These are phyloP conservation scores for Myrmophylax atrothorax DNA, from an alignment of 2,113 vertebrate species.

Conservation along the genomic window DNA sequence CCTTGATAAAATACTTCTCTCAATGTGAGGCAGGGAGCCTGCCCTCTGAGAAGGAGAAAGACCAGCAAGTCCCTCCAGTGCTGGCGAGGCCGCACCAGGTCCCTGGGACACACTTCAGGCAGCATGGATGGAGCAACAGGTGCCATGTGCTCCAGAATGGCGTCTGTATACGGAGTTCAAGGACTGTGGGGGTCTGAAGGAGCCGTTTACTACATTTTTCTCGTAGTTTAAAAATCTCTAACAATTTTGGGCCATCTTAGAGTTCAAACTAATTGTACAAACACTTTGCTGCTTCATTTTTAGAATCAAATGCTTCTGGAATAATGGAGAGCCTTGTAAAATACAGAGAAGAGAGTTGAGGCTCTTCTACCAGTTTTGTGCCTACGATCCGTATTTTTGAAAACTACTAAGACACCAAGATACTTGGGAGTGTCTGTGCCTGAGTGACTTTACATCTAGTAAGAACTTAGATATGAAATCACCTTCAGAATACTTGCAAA, in stretches of 20 bases:
- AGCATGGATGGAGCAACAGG: accelerated
- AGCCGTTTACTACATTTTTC: neutral
- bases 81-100: neutral
- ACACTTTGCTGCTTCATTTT: neutral
- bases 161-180: accelerated
- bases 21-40: neutral
- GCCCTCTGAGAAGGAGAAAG: neutral
- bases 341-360: neutral
- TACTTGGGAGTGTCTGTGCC: neutral
- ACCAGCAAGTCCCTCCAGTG: neutral
- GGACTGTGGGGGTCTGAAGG: neutral
- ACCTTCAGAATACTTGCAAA: neutral
- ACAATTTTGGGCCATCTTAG: neutral
- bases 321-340: neutral
- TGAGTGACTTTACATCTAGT: neutral
- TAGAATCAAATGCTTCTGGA: neutral
- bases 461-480: neutral
- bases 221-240: neutral
- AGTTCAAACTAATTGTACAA: neutral
- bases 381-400: neutral
- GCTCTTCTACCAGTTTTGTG: neutral
- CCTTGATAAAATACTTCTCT: neutral
- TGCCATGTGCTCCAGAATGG: neutral
- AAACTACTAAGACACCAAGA: neutral
- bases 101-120: neutral